These are phyloP conservation scores for Erpobdella octoculata DNA, from an alignment of 2,888 invertebrate genomes.

Conservation along the genomic window DNA sequence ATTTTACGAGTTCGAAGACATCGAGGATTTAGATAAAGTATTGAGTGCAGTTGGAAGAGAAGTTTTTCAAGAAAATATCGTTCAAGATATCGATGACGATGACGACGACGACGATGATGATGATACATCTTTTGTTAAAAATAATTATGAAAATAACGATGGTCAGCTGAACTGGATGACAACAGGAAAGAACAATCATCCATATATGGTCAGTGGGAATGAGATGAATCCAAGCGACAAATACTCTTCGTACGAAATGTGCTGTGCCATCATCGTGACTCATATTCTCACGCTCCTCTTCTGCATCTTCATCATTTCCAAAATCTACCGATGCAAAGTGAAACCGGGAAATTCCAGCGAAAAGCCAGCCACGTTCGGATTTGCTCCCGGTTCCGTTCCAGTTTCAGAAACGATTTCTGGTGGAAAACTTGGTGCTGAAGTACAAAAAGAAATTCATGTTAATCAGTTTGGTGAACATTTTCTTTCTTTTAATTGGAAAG, in stretches of 20 bases:
- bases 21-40: not conserved
- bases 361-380: conserved; percentile 4
- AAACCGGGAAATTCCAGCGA: not conserved
- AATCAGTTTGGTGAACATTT: not conserved
- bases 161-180: not conserved
- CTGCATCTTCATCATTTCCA: conserved; percentile 12
- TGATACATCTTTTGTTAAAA: not conserved
- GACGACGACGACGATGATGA: not conserved
- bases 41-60: not conserved
- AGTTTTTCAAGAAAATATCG: too few species aligned
- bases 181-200: not conserved
- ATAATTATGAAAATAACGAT: not conserved
- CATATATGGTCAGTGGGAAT: not conserved
- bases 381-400: not conserved
- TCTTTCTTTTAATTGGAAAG: not conserved
- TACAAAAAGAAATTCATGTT: not conserved
- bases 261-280: not conserved
- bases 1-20: too few species aligned
- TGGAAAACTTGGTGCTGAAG: not conserved
- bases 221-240: not conserved
- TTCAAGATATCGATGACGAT: not conserved
- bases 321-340: conserved; percentile 11
- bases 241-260: conserved; percentile 7
- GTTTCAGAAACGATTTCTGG: too few species aligned
- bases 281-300: conserved; percentile 8